A percentile compares a stretch with the other conserved stretches of the same genome.
These are phyloP conservation scores for Austrolebias charrua DNA, from an alignment of 2,797 vertebrate species.

Conservation along the genomic window DNA sequence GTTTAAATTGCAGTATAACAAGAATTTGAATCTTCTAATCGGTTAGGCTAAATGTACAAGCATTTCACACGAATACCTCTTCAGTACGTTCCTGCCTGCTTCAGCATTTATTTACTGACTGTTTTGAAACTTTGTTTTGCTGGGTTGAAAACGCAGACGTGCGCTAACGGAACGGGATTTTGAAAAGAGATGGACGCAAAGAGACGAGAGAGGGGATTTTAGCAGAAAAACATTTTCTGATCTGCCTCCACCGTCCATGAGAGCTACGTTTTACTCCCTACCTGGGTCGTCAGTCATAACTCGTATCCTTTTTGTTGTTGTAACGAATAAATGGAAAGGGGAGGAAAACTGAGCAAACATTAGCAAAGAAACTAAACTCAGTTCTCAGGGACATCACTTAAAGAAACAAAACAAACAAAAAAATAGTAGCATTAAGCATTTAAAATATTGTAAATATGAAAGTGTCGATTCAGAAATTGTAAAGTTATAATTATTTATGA, in stretches of 20 bases:
- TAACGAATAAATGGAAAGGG: conserved; percentile 52
- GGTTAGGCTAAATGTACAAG: conserved; percentile 62
- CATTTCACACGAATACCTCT: conserved; percentile 79
- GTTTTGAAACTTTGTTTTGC: conserved; percentile 51
- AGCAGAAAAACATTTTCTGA: conserved; percentile 46
- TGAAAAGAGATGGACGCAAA: not conserved
- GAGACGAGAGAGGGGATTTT: conserved; percentile 19
- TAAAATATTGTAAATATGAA: conserved; percentile 99
- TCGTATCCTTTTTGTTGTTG: conserved; percentile 54
- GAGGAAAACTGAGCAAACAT: conserved; percentile 79
- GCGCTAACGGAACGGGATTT: conserved; percentile 23
- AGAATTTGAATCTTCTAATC: conserved; percentile 51
- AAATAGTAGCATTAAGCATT: conserved; percentile 89
- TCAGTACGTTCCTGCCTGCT: conserved; percentile 67
- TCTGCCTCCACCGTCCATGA: conserved; percentile 72
- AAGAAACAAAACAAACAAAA: conserved; percentile 92
- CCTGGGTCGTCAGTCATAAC: conserved; percentile 56
- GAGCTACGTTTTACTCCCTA: conserved; percentile 54
- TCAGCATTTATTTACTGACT: conserved; percentile 71
- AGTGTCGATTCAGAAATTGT: conserved; percentile 99
- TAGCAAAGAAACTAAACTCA: conserved; percentile 82
- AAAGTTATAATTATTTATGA: conserved; percentile 99
- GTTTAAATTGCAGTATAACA: conserved; percentile 36
- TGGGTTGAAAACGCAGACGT: conserved; percentile 41
- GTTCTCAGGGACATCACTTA: conserved; percentile 99